Evolutionary conservation across 92 coral and sea anemone genomes (phyloP), one percentile per base, ranked within the genome.

Genomic region (Chrysogorgia sp.): DNA sequence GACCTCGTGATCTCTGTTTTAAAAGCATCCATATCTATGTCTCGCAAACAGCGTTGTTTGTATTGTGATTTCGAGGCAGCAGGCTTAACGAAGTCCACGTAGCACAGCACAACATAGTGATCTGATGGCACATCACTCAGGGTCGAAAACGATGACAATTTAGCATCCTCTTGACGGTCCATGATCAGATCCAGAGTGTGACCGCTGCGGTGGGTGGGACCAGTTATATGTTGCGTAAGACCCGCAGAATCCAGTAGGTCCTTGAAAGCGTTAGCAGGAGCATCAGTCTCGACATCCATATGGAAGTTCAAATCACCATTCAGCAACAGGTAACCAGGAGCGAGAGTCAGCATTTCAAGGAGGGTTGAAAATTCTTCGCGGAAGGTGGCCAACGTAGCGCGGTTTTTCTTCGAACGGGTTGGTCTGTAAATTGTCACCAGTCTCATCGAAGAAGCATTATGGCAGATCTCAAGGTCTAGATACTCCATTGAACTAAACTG

Each of bases 131-230:
- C 50, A 61, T 71, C 80, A 22, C 55, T 29, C 41, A 79, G 63
- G 41, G 81, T 71, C 15, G 23, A 0, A 63, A 84, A 58, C 23
- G 63, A 31, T 40, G 85, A 79, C 63, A 84, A n/a, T 13, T 26
- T 40, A 1, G 24, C 41, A 67, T 79, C 85, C 28, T 84, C 81
- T 52, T 79, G 85, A 15, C 85, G 52, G 63, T 69, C 75, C 14
- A 71, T 79, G 49, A 79, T 79, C 5, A 84, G 81, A 57, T 60
- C 85, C 8, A 84, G 23, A 10, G 81, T 70, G 25, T 84, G 67
- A 10, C 85, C 84, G 25, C 84, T 67, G 71, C 74, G 80, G 28
- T 84, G 86, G 19, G 86, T 83, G 68, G 86, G 69, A 32, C 67
- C 76, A 3, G 15, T 34, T 3, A 67, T 71, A 79, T 71, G 85